Conservation (phyloP, 35 echinoderm and acorn worm genomes). For the Lytechinus variegatus region DNA sequence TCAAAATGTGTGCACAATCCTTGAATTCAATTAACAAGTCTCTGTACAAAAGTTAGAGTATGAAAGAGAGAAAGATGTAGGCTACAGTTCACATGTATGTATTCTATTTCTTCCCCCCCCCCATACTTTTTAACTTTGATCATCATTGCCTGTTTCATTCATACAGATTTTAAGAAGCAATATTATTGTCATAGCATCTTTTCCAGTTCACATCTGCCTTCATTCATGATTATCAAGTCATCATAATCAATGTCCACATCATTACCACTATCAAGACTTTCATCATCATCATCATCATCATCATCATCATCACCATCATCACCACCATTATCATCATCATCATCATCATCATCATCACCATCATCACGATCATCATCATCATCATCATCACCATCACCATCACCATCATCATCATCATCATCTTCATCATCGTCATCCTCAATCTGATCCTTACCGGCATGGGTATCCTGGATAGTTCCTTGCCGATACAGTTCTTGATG, state of each 20-base stretch:
- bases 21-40: neutral
- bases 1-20: neutral
- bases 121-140: no score
- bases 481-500: constrained; percentile 99
- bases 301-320: neutral
- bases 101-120: neutral
- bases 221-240: neutral
- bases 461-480: constrained; percentile 94
- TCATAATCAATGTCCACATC: neutral
- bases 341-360: neutral
- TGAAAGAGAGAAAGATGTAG: neutral
- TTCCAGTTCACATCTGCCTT: neutral
- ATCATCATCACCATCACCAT: neutral
- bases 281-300: neutral
- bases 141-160: no score
- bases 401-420: neutral
- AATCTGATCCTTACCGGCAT: constrained; percentile 82
- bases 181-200: no score
- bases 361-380: neutral
- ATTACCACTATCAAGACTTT: neutral
- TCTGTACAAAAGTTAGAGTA: neutral
- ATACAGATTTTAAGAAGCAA: no score
- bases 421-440: neutral
- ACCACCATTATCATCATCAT: neutral
- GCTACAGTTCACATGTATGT: neutral